Evolutionary conservation across 2,888 invertebrate genomes (phyloP).

Genomic region (Bembecia ichneumoniformis): DNA sequence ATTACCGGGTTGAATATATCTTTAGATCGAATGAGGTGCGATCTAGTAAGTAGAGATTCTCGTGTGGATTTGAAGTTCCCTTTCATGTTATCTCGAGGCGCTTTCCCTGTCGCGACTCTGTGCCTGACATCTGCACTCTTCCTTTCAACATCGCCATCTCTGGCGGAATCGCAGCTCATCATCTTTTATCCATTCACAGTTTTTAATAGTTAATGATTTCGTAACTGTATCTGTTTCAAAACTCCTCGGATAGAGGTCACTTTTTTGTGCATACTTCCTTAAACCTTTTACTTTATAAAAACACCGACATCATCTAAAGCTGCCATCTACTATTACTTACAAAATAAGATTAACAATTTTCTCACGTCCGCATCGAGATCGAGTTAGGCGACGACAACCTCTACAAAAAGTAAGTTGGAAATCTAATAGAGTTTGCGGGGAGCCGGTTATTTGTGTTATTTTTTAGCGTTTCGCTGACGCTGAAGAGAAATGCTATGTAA

Average conservation of each 20-base stretch:
- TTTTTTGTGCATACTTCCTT: no score
- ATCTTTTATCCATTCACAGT: not conserved
- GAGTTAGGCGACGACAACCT: constrained; percentile 62
- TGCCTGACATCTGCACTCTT: constrained; percentile 64
- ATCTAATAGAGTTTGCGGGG: constrained; percentile 69
- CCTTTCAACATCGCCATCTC: constrained; percentile 55
- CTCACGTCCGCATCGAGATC: constrained; percentile 64
- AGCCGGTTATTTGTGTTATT: constrained; percentile 63
- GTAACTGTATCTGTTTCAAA: no score
- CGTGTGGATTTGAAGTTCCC: constrained; percentile 59
- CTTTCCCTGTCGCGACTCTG: constrained; percentile 62
- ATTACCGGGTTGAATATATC: constrained; percentile 27
- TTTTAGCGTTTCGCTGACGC: constrained; percentile 50
- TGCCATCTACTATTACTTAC: constrained; percentile 36
- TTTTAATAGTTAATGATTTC: no score
- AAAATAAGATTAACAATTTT: constrained; percentile 60
- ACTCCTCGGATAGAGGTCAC: no score
- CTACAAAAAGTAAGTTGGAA: constrained; percentile 65
- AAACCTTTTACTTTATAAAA: constrained; percentile 20
- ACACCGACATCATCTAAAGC: constrained; percentile 33
- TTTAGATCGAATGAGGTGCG: constrained; percentile 39
- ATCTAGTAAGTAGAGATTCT: constrained; percentile 37
- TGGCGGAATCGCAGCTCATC: constrained; percentile 14
- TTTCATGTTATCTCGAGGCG: constrained; percentile 58
- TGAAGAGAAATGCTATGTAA: constrained; percentile 60